phyloP scores from a whole-genome alignment of 1,140 invertebrate genomes.

The Chrysoperla carnea region DNA sequence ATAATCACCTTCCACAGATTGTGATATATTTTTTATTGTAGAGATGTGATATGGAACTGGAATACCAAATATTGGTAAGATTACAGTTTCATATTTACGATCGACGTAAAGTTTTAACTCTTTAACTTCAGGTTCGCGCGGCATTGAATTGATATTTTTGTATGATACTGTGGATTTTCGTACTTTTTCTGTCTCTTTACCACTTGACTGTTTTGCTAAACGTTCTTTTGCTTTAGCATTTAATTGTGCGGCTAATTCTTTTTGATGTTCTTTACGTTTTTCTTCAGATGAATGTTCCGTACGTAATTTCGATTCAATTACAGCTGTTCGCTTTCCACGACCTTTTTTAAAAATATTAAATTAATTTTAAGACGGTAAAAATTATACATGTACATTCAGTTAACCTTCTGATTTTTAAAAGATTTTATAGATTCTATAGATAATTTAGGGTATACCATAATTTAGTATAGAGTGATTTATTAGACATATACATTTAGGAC shows the following conservation, averaged over 20 bases:
- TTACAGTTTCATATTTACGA: slow-evolving; percentile 93
- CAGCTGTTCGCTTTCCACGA: slow-evolving; percentile 79
- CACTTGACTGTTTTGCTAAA: slow-evolving; percentile 69
- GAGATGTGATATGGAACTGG: slow-evolving; percentile 97
- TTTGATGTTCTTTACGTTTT: slow-evolving; percentile 92
- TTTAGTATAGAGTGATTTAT: no score
- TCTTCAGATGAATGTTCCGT: slow-evolving; percentile 94
- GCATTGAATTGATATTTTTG: slow-evolving; percentile 81
- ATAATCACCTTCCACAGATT: slow-evolving; percentile 97
- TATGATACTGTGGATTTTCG: slow-evolving; percentile 92
- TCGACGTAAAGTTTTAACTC: slow-evolving; percentile 94
- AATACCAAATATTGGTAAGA: slow-evolving; percentile 88
- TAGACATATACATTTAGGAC: no score
- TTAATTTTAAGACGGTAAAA: no score
- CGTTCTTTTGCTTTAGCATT: slow-evolving; percentile 88
- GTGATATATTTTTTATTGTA: slow-evolving; percentile 96
- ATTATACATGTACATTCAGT: no score
- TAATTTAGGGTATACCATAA: no score
- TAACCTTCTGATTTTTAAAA: no score
- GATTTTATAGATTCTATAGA: no score
- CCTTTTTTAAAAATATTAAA: slow-evolving; percentile 21
- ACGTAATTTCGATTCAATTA: slow-evolving; percentile 87
- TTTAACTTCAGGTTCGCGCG: slow-evolving; percentile 81
- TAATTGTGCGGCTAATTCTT: slow-evolving; percentile 75
- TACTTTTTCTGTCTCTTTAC: slow-evolving; percentile 76